Evolutionary conservation across 2,113 vertebrate species (phyloP), one percentile per base, ranked within the genome.

Genomic region (Erinaceus europaeus): DNA sequence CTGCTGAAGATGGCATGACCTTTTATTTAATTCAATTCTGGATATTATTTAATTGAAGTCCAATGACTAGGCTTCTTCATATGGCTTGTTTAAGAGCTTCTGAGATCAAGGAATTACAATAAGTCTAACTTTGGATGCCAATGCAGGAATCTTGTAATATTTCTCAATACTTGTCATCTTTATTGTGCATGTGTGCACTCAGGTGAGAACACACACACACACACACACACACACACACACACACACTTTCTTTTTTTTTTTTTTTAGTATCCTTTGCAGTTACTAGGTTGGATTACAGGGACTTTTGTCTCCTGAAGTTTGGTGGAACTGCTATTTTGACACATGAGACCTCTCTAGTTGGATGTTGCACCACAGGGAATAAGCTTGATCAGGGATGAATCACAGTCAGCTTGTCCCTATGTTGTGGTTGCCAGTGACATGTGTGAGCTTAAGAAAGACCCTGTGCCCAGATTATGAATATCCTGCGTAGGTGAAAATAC

Each of bases 401-500:
- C 62, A 34, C n/a, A n/a, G n/a, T n/a, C n/a, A n/a, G n/a, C n/a
- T n/a, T n/a, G 72, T 42, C 53, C 38, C 88, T 80, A 21, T 86
- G 13, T 36, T 59, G 18, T 44, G 59, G 9, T 10, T 44, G 4
- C 36, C 20, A 29, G 9, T 57, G 55, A 29, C 74, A 17, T 3
- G 27, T 46, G 36, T 36, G 85, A 15, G 55, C 52, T 50, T 84
- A 38, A 55, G 79, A 68, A 78, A 82, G 86, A 78, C 81, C 59
- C 71, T 46, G 53, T 2, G 11, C 61, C 61, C 84, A 38, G 53
- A 83, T 67, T 40, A 64, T 40, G 25, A 21, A 61, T 18, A 5
- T 78, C 65, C 83, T 83, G 79, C 86, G 57, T 88, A 88, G 91
- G 93, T 77, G 86, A 73, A 88, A 76, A 40, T 64, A 18, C 81